phyloP scores from a whole-genome alignment of 2,888 invertebrate species.

The Amiota minor region DNA sequence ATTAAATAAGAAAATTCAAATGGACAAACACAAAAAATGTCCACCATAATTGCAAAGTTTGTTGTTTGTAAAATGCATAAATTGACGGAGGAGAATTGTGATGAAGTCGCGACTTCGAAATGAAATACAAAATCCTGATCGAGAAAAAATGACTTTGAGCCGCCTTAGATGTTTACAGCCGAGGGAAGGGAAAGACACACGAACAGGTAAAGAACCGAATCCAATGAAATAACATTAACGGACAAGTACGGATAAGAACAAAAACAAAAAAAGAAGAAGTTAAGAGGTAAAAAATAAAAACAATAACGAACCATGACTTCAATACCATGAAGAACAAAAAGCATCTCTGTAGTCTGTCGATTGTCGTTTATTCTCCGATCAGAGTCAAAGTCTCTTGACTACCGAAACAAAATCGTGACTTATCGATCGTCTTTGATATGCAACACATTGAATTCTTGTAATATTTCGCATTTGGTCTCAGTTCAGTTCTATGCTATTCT shows the following conservation, averaged over 20 bases:
- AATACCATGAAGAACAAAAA: constrained; percentile 43
- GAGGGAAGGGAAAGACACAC: background rate
- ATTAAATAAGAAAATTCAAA: constrained; percentile 49
- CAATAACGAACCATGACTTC: constrained; percentile 4
- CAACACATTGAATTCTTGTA: constrained; percentile 71
- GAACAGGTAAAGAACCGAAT: no score
- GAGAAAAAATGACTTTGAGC: constrained; percentile 23
- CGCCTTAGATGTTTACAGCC: constrained; percentile 32
- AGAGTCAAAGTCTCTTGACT: constrained; percentile 6
- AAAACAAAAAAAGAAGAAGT: constrained; percentile 22
- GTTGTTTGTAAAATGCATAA: constrained; percentile 59
- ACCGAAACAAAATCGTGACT: constrained; percentile 70
- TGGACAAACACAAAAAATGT: constrained; percentile 46
- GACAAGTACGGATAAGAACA: constrained; percentile 8
- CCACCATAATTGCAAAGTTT: constrained; percentile 66
- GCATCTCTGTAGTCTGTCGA: background rate
- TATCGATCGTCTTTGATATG: constrained; percentile 73
- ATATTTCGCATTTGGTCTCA: constrained; percentile 59
- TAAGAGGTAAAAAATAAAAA: constrained; percentile 6
- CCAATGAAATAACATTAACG: no score
- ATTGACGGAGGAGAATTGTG: constrained; percentile 51
- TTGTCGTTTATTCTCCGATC: background rate
- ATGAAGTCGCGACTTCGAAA: no score
- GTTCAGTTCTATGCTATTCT: background rate
- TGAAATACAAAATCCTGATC: constrained; percentile 34